phyloP scores from a whole-genome alignment of 2,113 vertebrate species.

The Hyla sarda region DNA sequence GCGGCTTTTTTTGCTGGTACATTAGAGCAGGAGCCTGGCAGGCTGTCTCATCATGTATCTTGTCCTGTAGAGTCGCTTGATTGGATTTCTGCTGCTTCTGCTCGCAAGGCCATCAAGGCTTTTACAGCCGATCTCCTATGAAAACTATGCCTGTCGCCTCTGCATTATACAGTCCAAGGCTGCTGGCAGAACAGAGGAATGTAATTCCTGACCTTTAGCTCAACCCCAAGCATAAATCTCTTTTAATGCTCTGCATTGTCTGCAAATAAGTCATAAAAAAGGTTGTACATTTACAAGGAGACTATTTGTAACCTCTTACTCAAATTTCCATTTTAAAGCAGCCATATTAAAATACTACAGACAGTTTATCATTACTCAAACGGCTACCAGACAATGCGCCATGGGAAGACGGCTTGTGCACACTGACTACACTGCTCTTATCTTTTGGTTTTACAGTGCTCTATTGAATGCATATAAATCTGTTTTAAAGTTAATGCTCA shows the following conservation, averaged over 20 bases:
- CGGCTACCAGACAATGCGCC: constrained; percentile 10
- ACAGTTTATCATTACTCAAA: constrained; percentile 27
- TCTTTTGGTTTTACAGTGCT: not conserved
- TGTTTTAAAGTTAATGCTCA: not conserved
- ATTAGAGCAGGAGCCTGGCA: constrained; percentile 67
- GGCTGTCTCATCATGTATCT: constrained; percentile 66
- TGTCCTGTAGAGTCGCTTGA: constrained; percentile 71
- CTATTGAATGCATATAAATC: not conserved
- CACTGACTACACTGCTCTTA: not conserved
- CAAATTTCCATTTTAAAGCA: constrained; percentile 61
- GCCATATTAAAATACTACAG: constrained; percentile 40
- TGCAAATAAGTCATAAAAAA: constrained; percentile 60
- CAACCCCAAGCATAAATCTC: constrained; percentile 69
- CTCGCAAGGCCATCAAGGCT: constrained; percentile 66
- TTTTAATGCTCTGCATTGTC: constrained; percentile 63
- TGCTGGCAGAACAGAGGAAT: constrained; percentile 57
- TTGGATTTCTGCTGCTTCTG: constrained; percentile 73
- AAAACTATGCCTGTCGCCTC: constrained; percentile 63
- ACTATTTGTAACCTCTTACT: constrained; percentile 48
- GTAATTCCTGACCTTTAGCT: constrained; percentile 69
- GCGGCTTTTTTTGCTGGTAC: constrained; percentile 65
- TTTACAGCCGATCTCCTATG: constrained; percentile 67
- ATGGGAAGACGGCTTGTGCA: not conserved
- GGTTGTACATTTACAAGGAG: constrained; percentile 59
- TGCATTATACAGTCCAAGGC: constrained; percentile 63